Conservation (phyloP, 1,140 invertebrate species). For the Diachasma alloeum region DNA sequence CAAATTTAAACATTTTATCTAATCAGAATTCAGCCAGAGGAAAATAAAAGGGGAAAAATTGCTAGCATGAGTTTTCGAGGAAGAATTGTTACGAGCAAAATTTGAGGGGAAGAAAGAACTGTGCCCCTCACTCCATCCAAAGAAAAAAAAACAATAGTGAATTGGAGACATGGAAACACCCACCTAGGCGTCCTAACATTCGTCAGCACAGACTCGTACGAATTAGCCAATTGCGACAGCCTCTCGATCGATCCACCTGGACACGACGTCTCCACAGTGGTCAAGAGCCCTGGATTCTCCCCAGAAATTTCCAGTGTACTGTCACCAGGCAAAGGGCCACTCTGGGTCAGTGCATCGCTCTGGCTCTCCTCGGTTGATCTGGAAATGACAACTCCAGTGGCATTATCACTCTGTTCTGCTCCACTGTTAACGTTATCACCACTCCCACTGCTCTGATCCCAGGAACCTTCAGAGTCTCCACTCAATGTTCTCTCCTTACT, state of each 20-base stretch:
- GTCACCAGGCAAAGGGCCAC: too few relatives aligned
- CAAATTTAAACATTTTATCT: too few relatives aligned
- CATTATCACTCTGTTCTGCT: neutral
- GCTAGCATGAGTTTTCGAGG: too few relatives aligned
- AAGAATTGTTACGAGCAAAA: too few relatives aligned
- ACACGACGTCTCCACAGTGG: neutral
- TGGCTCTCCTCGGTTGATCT: neutral
- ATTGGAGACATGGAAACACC: constrained; percentile 26
- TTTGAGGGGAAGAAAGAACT: too few relatives aligned
- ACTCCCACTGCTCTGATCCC: neutral
- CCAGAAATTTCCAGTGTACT: neutral
- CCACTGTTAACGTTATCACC: neutral
- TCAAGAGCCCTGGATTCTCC: neutral
- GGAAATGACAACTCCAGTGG: neutral
- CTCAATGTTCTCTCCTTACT: constrained; percentile 8
- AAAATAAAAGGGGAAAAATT: too few relatives aligned
- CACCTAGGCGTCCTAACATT: constrained; percentile 54
- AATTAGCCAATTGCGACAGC: constrained; percentile 13
- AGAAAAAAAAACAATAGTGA: too few relatives aligned
- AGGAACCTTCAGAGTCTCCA: neutral
- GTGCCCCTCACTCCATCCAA: too few relatives aligned
- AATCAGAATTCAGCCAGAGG: too few relatives aligned
- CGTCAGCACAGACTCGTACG: constrained; percentile 56
- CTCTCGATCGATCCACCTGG: neutral
- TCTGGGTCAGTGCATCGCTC: neutral